These are phyloP conservation scores for Zosterops pallidus DNA, from an alignment of 2,113 vertebrate species.

Conservation along the genomic window DNA sequence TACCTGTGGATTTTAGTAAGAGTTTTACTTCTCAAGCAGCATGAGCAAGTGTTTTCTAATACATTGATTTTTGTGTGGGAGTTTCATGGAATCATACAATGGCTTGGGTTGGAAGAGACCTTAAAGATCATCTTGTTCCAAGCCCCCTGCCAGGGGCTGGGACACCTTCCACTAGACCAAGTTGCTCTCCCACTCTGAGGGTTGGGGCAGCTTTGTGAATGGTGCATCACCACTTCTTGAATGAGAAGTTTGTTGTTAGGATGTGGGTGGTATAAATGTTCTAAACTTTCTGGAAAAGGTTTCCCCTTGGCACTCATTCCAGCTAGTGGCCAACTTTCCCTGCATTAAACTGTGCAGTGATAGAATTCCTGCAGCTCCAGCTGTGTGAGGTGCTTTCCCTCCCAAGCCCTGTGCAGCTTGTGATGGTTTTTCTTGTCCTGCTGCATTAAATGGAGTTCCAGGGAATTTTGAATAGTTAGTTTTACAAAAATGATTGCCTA, in stretches of 20 bases:
- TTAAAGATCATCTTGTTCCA: not conserved
- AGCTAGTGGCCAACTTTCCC: not conserved
- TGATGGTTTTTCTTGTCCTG: not conserved
- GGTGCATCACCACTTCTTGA: not conserved
- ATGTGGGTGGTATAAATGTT: not conserved
- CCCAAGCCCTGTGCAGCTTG: not conserved
- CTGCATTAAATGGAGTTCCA: not conserved
- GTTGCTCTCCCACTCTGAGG: not conserved
- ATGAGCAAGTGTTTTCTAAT: not conserved
- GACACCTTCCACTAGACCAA: not conserved
- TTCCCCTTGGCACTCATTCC: not conserved
- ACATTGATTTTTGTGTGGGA: not conserved
- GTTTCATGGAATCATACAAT: not conserved
- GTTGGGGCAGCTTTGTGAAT: not conserved
- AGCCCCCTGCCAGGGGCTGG: accelerated
- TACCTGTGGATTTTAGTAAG: not conserved
- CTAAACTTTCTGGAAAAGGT: constrained; percentile 22
- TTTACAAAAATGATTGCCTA: not conserved
- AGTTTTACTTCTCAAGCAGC: not conserved
- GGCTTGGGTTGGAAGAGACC: not conserved
- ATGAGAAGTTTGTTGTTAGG: not conserved
- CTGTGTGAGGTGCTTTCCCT: not conserved
- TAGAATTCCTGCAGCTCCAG: not conserved
- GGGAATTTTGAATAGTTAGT: no score
- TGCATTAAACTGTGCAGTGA: not conserved